A percentile compares a stretch with the other conserved stretches of the same genome.
These are phyloP conservation scores for Oscarella lobularis DNA, from an alignment of 37 sponge, comb jelly and placozoan species.

Conservation along the genomic window DNA sequence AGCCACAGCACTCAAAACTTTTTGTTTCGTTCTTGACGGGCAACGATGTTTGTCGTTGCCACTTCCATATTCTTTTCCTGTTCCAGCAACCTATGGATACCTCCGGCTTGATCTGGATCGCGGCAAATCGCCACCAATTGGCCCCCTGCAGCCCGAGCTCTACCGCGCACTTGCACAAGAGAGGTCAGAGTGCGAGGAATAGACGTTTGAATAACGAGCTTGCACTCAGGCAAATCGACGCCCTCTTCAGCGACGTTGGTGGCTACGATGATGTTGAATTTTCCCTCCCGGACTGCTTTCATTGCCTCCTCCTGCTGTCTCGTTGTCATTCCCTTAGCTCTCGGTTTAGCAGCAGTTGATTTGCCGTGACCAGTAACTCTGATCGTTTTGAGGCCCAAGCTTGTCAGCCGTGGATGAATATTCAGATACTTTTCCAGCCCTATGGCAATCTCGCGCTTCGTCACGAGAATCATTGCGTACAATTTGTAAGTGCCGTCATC, in stretches of 20 bases:
- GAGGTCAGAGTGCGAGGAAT: conserved; percentile 5
- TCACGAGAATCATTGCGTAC: conserved; percentile 2
- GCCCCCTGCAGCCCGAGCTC: background rate
- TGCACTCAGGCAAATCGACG: background rate
- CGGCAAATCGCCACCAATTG: background rate
- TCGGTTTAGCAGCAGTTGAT: background rate
- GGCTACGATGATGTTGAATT: background rate
- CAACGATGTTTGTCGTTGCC: background rate
- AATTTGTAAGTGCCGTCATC: background rate
- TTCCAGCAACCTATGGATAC: background rate
- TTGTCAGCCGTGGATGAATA: background rate
- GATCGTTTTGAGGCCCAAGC: background rate
- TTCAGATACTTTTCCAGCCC: background rate
- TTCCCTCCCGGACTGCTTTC: background rate
- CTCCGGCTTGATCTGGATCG: background rate
- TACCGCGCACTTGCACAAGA: background rate
- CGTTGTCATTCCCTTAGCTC: conserved; percentile 1
- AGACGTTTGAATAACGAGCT: background rate
- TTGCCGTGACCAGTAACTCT: background rate
- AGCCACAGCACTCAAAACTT: too few relatives aligned
- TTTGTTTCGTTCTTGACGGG: too few relatives aligned
- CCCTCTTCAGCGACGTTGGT: conserved; percentile 7
- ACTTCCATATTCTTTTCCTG: conserved; percentile 2
- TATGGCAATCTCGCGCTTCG: background rate
- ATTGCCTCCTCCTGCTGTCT: background rate